phyloP scores from a whole-genome alignment of 2,888 invertebrate species.

The Lypha dubia region DNA sequence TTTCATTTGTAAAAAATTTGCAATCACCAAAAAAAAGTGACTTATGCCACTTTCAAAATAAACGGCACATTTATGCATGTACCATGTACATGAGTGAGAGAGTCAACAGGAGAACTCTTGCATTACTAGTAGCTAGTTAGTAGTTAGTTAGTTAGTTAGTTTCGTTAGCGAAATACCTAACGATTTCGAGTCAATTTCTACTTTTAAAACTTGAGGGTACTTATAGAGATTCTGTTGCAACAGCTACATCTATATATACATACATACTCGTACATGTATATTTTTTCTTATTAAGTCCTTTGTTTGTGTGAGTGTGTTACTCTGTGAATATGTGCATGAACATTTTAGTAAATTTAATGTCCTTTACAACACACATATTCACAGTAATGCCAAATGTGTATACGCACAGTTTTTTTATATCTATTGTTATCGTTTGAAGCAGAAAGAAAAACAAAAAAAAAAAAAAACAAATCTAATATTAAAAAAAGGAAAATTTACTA shows the following conservation, averaged over 20 bases:
- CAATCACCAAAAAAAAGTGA: too few relatives aligned
- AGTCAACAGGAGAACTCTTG: too few relatives aligned
- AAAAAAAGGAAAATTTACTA: slow-evolving; percentile 19
- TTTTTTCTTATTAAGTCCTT: slow-evolving; percentile 4
- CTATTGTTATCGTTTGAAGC: slow-evolving; percentile 39
- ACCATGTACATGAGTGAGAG: too few relatives aligned
- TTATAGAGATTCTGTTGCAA: neutral
- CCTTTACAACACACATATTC: slow-evolving; percentile 16
- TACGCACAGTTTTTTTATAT: slow-evolving; percentile 19
- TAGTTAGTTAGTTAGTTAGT: too few relatives aligned
- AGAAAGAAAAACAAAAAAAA: slow-evolving; percentile 7
- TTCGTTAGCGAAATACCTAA: too few relatives aligned
- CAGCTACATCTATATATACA: neutral
- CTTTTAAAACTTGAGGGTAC: too few relatives aligned
- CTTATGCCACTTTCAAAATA: too few relatives aligned
- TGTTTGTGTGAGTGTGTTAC: neutral
- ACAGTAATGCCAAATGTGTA: slow-evolving; percentile 1
- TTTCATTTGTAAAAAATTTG: too few relatives aligned
- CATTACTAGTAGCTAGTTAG: too few relatives aligned
- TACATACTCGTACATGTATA: too few relatives aligned
- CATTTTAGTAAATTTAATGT: slow-evolving; percentile 31
- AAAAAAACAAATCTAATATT: neutral
- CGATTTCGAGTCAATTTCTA: too few relatives aligned
- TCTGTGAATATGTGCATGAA: slow-evolving; percentile 1
- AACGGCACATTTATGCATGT: too few relatives aligned